Conservation (phyloP, 2,113 vertebrate genomes). For the Oryzias melastigma region DNA sequence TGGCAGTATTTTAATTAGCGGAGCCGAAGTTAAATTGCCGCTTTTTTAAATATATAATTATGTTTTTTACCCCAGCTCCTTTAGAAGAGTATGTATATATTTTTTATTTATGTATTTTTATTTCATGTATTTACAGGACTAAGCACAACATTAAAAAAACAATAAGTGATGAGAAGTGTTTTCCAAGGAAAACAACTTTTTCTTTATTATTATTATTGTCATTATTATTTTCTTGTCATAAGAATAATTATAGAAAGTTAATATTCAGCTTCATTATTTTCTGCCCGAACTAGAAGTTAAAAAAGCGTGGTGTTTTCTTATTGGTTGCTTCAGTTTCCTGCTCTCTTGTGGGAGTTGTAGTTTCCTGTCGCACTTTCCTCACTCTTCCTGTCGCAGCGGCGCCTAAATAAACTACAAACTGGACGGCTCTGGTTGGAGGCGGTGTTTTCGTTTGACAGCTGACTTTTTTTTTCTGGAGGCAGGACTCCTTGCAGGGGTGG, state of each 20-base stretch:
- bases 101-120: background rate
- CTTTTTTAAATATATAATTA: too few relatives aligned
- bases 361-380: background rate
- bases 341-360: constrained; percentile 52
- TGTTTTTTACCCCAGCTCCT: too few relatives aligned
- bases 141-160: too few relatives aligned
- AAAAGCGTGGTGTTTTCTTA: constrained; percentile 69
- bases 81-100: too few relatives aligned
- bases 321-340: constrained; percentile 51
- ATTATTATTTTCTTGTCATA: too few relatives aligned
- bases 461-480: constrained; percentile 21
- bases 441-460: constrained; percentile 13
- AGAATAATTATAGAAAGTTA: background rate
- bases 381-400: accelerated
- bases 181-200: too few relatives aligned
- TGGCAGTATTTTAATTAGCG: too few relatives aligned
- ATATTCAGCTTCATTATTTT: background rate
- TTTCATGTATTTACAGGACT: too few relatives aligned
- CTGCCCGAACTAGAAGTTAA: background rate
- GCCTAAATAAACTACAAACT: constrained; percentile 17
- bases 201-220: too few relatives aligned
- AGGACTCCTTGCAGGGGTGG: background rate
- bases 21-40: too few relatives aligned
- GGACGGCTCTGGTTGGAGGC: background rate
- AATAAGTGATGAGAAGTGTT: too few relatives aligned